Percentiles rank a stretch among this genome's conserved stretches.
These are phyloP conservation scores for Chironomus tentans DNA, from an alignment of 2,888 invertebrate genomes.

Conservation along the genomic window DNA sequence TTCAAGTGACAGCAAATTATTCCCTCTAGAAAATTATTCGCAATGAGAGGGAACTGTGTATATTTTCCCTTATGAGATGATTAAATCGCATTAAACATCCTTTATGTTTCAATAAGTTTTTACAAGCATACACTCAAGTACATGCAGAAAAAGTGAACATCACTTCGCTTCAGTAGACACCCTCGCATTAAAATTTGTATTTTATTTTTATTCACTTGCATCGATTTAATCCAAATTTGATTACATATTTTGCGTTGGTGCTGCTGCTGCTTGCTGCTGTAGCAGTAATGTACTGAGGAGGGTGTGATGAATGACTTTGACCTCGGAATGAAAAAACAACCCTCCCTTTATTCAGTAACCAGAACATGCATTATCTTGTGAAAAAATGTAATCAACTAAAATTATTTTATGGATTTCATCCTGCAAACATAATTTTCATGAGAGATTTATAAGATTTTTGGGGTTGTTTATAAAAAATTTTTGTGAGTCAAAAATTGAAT, in stretches of 20 bases:
- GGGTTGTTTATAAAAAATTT: background rate
- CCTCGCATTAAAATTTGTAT: background rate
- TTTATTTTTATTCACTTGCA: slow-evolving; percentile 22
- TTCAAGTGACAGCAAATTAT: slow-evolving; percentile 20
- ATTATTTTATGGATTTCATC: slow-evolving; percentile 17
- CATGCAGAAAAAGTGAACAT: background rate
- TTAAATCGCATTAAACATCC: slow-evolving; percentile 27
- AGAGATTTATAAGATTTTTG: background rate
- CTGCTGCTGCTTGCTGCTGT: background rate
- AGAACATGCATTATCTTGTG: slow-evolving; percentile 20
- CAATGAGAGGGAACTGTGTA: background rate
- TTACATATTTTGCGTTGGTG: slow-evolving; percentile 4
- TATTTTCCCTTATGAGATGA: background rate
- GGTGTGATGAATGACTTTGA: slow-evolving; percentile 2
- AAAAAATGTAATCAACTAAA: slow-evolving; percentile 27
- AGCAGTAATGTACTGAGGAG: background rate
- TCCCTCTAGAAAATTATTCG: slow-evolving; percentile 1
- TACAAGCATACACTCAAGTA: background rate
- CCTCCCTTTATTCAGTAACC: background rate
- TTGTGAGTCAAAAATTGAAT: slow-evolving; percentile 22
- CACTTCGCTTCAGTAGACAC: slow-evolving; percentile 2
- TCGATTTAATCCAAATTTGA: slow-evolving; percentile 27
- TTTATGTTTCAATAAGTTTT: slow-evolving; percentile 24
- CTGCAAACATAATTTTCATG: background rate
- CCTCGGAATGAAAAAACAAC: background rate